Base-by-base conservation (phyloP, 2,113 vertebrate species). In the Canis aureus region DNA sequence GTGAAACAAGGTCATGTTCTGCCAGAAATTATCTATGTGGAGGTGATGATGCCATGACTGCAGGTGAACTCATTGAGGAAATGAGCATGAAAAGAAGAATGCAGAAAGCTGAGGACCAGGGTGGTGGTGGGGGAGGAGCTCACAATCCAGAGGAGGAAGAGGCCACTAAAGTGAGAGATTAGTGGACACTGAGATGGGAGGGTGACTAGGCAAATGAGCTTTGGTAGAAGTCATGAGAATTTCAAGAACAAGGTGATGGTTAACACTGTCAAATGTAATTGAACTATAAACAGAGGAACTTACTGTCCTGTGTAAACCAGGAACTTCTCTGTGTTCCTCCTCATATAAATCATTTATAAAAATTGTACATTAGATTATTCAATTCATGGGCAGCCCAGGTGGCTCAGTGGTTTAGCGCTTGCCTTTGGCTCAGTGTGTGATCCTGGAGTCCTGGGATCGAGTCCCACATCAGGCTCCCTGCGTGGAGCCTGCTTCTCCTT, bases 41-140 rank as follows among this genome's bases (percentile, higher is more conserved):
- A 91, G 82, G 60, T 62, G 43, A 90, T 43, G 92, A 90, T 51
- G 90, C 74, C 13, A 12, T 95, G 92, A 60, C 55, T 83, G 11
- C 53, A 74, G 32, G 53, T 91, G 76, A 92, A 84, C 80, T 97
- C 96, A 94, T 20, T 9, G 23, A 94, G 91, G 95, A 96, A 96
- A 35, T 97, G 88, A 97, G 35, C 93, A 19, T 76, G 69, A 83
- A 78, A 59, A 84, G 69, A 94, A 84, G 90, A 71, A 94, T 95
- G 92, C 32, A 66, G 94, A 85, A 73, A 87, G 60, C 9, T 10
- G 91, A 74, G 51, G 60, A 23, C 32, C 27, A 20, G 15, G 27
- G 69, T 59, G 4, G 4, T 19, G 1, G 11, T 5, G 2, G 71
- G 66, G 17, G 12, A 51, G 59, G 64, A 83, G 35, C 81, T 8